Evolutionary conservation across 2,797 vertebrate species (phyloP).

Genomic region (Chloroceryle amazona): DNA sequence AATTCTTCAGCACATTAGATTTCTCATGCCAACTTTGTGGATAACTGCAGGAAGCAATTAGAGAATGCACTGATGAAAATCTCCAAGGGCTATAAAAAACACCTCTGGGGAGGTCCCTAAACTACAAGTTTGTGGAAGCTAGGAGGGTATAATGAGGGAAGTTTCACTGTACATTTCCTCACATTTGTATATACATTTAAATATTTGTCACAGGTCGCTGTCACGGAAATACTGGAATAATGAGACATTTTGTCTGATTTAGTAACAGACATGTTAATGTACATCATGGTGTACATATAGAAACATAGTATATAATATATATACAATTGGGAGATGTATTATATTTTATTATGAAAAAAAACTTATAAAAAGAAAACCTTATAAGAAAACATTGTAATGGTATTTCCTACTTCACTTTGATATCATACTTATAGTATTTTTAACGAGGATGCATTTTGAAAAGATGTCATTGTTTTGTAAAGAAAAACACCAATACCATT

Average conservation of each 20-base stretch:
- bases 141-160: background rate
- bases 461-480: background rate
- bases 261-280: background rate
- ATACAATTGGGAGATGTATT: background rate
- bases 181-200: background rate
- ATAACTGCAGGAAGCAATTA: background rate
- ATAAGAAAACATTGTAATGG: background rate
- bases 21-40: background rate
- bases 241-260: background rate
- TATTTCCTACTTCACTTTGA: background rate
- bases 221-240: background rate
- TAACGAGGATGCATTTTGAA: background rate
- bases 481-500: background rate
- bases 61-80: background rate
- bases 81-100: background rate
- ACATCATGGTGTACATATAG: background rate
- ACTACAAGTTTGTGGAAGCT: background rate
- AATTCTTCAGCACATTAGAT: background rate
- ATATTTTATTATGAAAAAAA: background rate
- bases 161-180: background rate
- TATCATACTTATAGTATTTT: background rate
- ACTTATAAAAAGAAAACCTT: background rate
- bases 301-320: background rate
- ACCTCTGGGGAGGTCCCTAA: background rate
- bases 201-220: background rate